Percentiles rank a stretch among this genome's conserved stretches.
phyloP scores from a whole-genome alignment of 1,140 invertebrate species.

The Andrena cerasifolii region DNA sequence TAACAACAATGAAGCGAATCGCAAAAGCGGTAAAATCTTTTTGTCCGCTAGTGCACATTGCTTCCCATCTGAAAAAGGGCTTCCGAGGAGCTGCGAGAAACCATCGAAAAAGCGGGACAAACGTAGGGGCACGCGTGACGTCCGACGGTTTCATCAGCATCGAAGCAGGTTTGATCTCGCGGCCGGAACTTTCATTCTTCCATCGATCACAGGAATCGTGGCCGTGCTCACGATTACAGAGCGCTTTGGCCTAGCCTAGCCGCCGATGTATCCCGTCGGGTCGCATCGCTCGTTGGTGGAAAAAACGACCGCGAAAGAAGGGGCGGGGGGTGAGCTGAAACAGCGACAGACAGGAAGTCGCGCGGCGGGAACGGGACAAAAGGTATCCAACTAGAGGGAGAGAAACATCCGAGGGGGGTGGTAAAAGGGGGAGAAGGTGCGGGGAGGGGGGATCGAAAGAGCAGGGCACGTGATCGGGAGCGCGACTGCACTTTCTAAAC shows the following conservation, averaged over 20 bases:
- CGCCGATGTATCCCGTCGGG: neutral
- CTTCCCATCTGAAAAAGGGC: no score
- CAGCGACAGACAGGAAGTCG: neutral
- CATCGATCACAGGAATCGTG: slow-evolving; percentile 40
- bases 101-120: neutral
- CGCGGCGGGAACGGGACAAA: no score
- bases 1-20: no score
- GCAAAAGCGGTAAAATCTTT: no score
- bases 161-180: slow-evolving; percentile 38
- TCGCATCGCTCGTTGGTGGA: neutral
- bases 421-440: neutral
- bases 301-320: neutral
- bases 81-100: no score
- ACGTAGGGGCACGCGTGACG: slow-evolving; percentile 22
- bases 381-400: neutral
- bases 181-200: slow-evolving; percentile 44
- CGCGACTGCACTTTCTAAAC: slow-evolving; percentile 61
- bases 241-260: slow-evolving; percentile 9
- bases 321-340: neutral
- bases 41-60: no score
- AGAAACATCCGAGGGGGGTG: neutral
- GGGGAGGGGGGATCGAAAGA: neutral
- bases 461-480: slow-evolving; percentile 29
- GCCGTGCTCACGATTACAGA: slow-evolving; percentile 14
- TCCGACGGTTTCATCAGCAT: slow-evolving; percentile 29